Evolutionary conservation across 2,888 invertebrate genomes (phyloP), one percentile per base, ranked within the genome.

Genomic region (Pterostichus niger): DNA sequence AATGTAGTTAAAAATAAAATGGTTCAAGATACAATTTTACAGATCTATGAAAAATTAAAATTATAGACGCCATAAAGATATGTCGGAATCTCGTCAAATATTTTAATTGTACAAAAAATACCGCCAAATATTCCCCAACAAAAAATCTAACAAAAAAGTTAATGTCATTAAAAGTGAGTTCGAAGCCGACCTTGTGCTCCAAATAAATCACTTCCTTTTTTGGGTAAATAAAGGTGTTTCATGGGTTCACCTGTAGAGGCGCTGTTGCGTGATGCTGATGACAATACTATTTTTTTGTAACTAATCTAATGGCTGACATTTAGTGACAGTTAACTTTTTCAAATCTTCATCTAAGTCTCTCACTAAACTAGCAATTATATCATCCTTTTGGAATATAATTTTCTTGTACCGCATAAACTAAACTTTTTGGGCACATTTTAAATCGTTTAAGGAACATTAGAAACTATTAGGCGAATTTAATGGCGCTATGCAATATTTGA

Each of bases 161-260:
- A 44, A 44, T 40, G 44, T 17, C 68, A 71, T 71, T 71, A 71
- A 44, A 40, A 31, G 17, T 71, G 64, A 64, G 4, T 71, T 44
- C 10, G 5, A 15, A 15, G 3, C 31, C 17, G 68, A 71, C 68
- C 68, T 71, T 71, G 68, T 71, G 44, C 13, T 44, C 40, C 17
- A 71, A 44, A 71, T 71, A 71, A 71, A 71, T 71, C 68, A 71
- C 68, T 71, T 71, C 68, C 68, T 40, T 64, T 59, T 59, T 59
- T 11, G n/a, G 11, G 10, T 31, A 64, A 64, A 64, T 35, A 13
- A 35, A 64, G 64, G 33, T 33, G 64, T 64, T n/a, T n/a, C n/a
- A n/a, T n/a, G n/a, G n/a, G n/a, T n/a, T 71, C 68, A 71, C 44
- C 68, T 71, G 68, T 44, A 56, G 17, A 56, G 24, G 24, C 24